A percentile compares a stretch with the other conserved stretches of the same genome.
These are phyloP conservation scores for Chrysochloris asiatica DNA, from an alignment of 2,113 vertebrate species.

Conservation along the genomic window DNA sequence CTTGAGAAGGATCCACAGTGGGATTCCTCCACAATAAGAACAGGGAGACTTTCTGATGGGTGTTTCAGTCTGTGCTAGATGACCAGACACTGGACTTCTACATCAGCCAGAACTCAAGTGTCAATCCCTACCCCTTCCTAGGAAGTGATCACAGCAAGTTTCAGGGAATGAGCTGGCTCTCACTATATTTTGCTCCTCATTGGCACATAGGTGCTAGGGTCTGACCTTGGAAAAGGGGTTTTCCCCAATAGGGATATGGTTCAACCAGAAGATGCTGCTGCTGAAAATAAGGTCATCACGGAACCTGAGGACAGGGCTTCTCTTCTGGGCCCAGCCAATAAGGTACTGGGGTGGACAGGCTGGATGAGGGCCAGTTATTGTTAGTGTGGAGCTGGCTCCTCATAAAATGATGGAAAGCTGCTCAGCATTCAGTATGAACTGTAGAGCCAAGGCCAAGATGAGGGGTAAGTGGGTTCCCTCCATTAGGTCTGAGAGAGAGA, in stretches of 20 bases:
- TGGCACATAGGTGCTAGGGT: neutral
- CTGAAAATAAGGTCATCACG: neutral
- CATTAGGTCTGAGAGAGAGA: neutral
- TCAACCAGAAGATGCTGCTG: neutral
- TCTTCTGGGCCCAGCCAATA: neutral
- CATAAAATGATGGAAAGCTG: neutral
- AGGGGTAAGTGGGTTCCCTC: conserved; percentile 46
- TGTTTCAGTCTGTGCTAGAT: neutral
- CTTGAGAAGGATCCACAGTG: neutral
- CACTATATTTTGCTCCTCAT: neutral
- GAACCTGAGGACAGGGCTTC: neutral
- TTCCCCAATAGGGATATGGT: neutral
- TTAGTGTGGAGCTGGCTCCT: neutral
- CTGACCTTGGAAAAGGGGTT: neutral
- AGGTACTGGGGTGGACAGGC: neutral
- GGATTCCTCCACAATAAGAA: neutral
- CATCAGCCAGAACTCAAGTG: neutral
- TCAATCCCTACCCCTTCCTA: neutral
- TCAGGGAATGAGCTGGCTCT: neutral
- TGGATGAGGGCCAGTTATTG: neutral
- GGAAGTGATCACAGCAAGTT: neutral
- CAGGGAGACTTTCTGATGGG: neutral
- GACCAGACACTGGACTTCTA: neutral
- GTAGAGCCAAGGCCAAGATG: neutral
- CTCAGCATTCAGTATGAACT: neutral